Evolutionary conservation across 2,888 invertebrate genomes (phyloP).

Genomic region (Lutraria lutraria): DNA sequence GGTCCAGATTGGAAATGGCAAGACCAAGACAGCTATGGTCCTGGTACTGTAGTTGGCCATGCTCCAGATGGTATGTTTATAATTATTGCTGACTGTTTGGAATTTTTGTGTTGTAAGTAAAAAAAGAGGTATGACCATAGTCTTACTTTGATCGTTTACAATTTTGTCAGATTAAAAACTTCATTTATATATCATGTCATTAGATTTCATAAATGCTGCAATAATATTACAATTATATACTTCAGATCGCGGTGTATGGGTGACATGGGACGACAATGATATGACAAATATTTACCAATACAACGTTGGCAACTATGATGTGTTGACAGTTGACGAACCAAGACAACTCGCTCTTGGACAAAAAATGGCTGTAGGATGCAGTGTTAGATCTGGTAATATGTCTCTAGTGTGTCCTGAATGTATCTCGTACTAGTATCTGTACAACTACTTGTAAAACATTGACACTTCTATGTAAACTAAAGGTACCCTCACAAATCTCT

Average conservation of each 20-base stretch:
- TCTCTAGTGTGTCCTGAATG: neutral
- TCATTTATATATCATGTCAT: too few relatives aligned
- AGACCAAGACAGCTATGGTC: neutral
- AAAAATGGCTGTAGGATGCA: slow-evolving; percentile 42
- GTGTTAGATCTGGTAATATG: slow-evolving; percentile 41
- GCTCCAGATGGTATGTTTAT: neutral
- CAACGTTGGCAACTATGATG: slow-evolving; percentile 28
- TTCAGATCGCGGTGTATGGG: slow-evolving; percentile 38
- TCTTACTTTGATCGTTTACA: too few relatives aligned
- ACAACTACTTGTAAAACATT: too few relatives aligned
- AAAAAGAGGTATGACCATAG: too few relatives aligned
- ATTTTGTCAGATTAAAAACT: too few relatives aligned
- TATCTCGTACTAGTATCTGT: too few relatives aligned
- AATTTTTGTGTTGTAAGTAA: too few relatives aligned
- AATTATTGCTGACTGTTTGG: too few relatives aligned
- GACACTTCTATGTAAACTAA: too few relatives aligned
- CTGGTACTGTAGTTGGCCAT: neutral
- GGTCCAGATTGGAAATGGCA: slow-evolving; percentile 1
- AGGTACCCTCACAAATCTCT: too few relatives aligned
- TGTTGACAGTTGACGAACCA: slow-evolving; percentile 39
- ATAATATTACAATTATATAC: too few relatives aligned
- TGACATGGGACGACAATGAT: slow-evolving; percentile 54
- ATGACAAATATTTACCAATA: slow-evolving; percentile 44
- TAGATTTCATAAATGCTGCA: too few relatives aligned
- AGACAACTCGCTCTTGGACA: slow-evolving; percentile 25